phyloP scores from a whole-genome alignment of 2,888 invertebrate species.

The Aspidiotus destructor region DNA sequence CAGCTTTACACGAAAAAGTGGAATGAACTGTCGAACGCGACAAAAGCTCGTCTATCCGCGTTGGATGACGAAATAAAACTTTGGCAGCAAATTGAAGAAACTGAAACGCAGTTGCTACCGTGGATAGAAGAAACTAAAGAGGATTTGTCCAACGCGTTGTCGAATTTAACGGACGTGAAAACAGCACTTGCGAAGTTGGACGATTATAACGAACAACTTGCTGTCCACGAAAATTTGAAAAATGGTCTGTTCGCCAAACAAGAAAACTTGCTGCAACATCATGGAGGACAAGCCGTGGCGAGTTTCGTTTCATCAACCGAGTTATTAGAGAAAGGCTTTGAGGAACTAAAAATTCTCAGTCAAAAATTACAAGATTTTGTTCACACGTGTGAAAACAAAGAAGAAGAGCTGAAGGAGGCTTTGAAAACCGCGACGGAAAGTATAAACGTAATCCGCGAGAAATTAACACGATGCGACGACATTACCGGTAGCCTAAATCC shows the following conservation, averaged over 20 bases:
- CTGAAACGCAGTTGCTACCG: conserved; percentile 67
- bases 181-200: conserved; percentile 65
- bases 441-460: conserved; percentile 65
- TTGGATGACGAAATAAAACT: conserved; percentile 82
- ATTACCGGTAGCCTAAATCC: conserved; percentile 75
- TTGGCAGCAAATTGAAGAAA: conserved; percentile 84
- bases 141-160: conserved; percentile 62
- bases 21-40: conserved; percentile 42
- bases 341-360: conserved; percentile 60
- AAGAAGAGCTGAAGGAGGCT: conserved; percentile 58
- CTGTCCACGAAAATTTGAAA: conserved; percentile 63
- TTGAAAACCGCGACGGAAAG: conserved; percentile 61
- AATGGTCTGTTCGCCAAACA: conserved; percentile 70
- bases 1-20: conserved; percentile 52
- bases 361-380: conserved; percentile 64
- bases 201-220: conserved; percentile 78
- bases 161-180: conserved; percentile 63
- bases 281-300: conserved; percentile 59
- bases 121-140: conserved; percentile 79
- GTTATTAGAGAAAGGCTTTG: conserved; percentile 65
- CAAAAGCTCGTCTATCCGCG: conserved; percentile 43
- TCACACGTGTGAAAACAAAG: conserved; percentile 61
- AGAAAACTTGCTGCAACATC: conserved; percentile 65
- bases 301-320: conserved; percentile 57
- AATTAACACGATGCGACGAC: conserved; percentile 80